Base-by-base conservation (phyloP, 2,113 vertebrate genomes). In the Pollachius pollachius region DNA sequence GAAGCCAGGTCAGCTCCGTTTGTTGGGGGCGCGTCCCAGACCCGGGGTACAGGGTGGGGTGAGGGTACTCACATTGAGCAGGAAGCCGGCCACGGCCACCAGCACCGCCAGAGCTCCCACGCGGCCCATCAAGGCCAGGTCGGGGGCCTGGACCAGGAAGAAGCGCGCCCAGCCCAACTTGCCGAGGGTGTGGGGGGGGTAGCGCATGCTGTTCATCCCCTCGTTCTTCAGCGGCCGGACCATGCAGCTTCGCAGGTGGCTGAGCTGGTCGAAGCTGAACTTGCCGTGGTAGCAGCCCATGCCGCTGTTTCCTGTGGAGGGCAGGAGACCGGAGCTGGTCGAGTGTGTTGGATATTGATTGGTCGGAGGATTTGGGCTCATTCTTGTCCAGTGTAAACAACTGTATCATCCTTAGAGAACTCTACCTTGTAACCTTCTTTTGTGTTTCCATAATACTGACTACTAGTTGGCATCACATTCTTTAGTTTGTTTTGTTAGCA, bases 261-360 rank as follows among this genome's bases (percentile, higher is more conserved):
- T 97, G 83, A 97, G 93, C 81, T 92, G 94, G 75, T 96, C 91
- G 0, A 97, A 98, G 84, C 83, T 92, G 80, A 85, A 78, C 81
- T 83, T 91, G 69, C 95, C 95, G 0, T 94, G 95, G 83, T 97
- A 98, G 81, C 90, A 74, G 0, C 96, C 96, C 92, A 97, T 96
- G 13, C 96, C 96, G 0, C 96, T 98, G 89, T 94, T 81, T 3
- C 96, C 96, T 97, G 87, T 15, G n/a, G 16, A 59, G 25, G 54
- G 67, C 9, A 64, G 57, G 68, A n/a, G 64, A 18, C 63, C 56
- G 0, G 41, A 48, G 30, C 30, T 2, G 4, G 30, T 48, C 9
- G 41, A 13, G 8, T 48, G 30, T 34, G 30, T 34, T 34, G 30
- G 30, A 0, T 34, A 34, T 34, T 34, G 30, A 34, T 34, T 34